Percentiles rank a stretch among this genome's conserved stretches.
Conservation (phyloP, 1,140 invertebrate genomes). For the Phortica variegata region DNA sequence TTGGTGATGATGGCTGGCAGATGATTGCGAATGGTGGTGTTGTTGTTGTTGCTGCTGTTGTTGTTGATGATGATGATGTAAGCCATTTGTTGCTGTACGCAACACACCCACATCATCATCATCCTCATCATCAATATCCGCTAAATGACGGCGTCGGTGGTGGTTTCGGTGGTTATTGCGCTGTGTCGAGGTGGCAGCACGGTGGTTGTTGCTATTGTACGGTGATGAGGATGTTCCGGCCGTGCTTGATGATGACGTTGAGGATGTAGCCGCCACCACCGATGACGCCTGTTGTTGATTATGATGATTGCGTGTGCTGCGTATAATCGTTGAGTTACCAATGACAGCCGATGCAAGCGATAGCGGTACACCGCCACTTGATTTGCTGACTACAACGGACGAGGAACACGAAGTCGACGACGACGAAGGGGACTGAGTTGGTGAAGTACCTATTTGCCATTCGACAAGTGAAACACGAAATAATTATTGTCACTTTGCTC, state of each 20-base stretch:
- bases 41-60: constrained; percentile 18
- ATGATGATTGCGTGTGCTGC: constrained; percentile 49
- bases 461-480: too few relatives aligned
- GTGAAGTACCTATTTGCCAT: constrained; percentile 37
- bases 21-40: constrained; percentile 5
- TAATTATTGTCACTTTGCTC: too few relatives aligned
- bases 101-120: constrained; percentile 41
- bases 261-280: constrained; percentile 12
- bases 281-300: constrained; percentile 19
- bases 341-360: constrained; percentile 44
- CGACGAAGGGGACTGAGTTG: constrained; percentile 48
- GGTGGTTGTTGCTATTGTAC: constrained; percentile 17
- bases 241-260: constrained; percentile 19
- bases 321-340: constrained; percentile 46
- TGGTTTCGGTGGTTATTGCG: constrained; percentile 56
- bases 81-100: constrained; percentile 14
- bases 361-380: constrained; percentile 37
- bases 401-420: constrained; percentile 52
- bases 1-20: not conserved
- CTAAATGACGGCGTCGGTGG: constrained; percentile 52
- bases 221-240: constrained; percentile 15
- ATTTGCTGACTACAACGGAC: constrained; percentile 47
- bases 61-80: constrained; percentile 17
- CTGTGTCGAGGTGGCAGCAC: constrained; percentile 24
- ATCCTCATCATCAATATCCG: constrained; percentile 48